These are phyloP conservation scores for Spicauda simplicius DNA, from an alignment of 2,888 invertebrate species.

Conservation along the genomic window DNA sequence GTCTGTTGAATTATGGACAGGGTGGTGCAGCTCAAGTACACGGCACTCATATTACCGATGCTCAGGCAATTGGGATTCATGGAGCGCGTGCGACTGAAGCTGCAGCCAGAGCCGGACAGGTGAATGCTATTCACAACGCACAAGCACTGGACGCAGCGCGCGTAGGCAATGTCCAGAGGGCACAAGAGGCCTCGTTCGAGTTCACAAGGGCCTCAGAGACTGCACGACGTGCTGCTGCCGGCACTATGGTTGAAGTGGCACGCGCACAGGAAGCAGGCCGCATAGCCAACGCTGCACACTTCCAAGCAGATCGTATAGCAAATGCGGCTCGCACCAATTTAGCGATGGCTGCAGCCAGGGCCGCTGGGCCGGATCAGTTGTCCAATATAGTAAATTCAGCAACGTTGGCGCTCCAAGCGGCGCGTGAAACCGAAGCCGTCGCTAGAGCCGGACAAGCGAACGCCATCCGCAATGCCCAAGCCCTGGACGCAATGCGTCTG, in stretches of 20 bases:
- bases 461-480: constrained; percentile 76
- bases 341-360: constrained; percentile 65
- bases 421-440: constrained; percentile 71
- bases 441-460: constrained; percentile 71
- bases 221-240: constrained; percentile 69
- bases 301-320: constrained; percentile 75
- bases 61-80: constrained; percentile 50
- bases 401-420: constrained; percentile 76
- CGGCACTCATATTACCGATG: constrained; percentile 57
- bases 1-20: neutral
- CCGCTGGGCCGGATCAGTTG: constrained; percentile 74
- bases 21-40: constrained; percentile 73
- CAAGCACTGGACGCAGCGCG: constrained; percentile 75
- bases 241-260: constrained; percentile 59
- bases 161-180: constrained; percentile 70
- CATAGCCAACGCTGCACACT: constrained; percentile 72
- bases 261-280: constrained; percentile 69
- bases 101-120: constrained; percentile 72
- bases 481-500: constrained; percentile 71
- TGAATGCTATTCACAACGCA: constrained; percentile 73
- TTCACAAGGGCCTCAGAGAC: constrained; percentile 75
- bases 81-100: constrained; percentile 75
- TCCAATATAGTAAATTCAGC: constrained; percentile 76
- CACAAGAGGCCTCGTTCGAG: constrained; percentile 76
- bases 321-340: constrained; percentile 60